Base-by-base conservation (phyloP, 1,140 invertebrate species). In the Bombus vancouverensis region DNA sequence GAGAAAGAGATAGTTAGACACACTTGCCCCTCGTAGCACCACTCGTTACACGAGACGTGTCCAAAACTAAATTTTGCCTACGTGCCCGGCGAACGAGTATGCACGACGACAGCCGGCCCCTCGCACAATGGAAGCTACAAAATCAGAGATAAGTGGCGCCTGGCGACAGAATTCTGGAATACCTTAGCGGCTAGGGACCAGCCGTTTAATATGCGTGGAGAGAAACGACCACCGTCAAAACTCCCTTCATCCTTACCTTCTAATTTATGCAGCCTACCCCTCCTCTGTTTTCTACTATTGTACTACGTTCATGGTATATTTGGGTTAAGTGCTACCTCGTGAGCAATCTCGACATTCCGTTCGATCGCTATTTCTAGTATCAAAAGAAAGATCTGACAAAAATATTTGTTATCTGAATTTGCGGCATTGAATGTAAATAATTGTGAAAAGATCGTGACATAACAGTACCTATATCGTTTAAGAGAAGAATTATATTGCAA, bases 131-230 rank as follows among this genome's bases (percentile, higher is more conserved):
- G 88, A 80, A 85, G 85, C 76, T 90, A 87, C 87, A 88, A 92
- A 92, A 92, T 93, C 91, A 86, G 87, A 90, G 92, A 89, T 89
- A 93, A 93, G 92, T 92, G 88, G 66, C 78, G 83, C 47, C 59
- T 74, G 66, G 66, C 84, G 65, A 87, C 76, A 83, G 82, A 92
- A 88, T 92, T 83, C 84, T 81, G 84, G 79, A 92, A 91, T 89
- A 84, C 84, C 85, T 88, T 76, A 47, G 79, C 62, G 53, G 44
- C 59, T 57, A 76, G 88, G 90, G 84, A 90, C 81, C 81, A 90
- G 79, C 72, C 91, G 86, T 91, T 93, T 92, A 93, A 93, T 92
- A 92, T 92, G 89, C 92, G 85, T 75, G 86, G 88, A 72, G 84
- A 84, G 85, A 91, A 88, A 87, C 83, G 84, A 42, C 66, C 59